phyloP scores from a whole-genome alignment of 2,888 invertebrate species.

The Sinohyriopsis cumingii region DNA sequence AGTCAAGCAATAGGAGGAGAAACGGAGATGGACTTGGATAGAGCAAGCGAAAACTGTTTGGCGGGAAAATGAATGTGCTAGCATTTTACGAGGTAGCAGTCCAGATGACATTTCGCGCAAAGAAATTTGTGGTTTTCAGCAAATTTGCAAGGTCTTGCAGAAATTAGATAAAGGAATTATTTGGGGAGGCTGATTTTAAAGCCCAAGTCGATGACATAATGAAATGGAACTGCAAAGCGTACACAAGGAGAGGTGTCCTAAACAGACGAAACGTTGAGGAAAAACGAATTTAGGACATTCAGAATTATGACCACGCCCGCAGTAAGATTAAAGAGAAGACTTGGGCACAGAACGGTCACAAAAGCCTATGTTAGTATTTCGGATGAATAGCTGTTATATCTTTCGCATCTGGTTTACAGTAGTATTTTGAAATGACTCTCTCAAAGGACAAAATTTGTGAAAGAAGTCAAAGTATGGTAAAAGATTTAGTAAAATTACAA shows the following conservation, averaged over 20 bases:
- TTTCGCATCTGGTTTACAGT: no score
- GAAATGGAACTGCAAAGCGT: no score
- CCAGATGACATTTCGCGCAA: slow-evolving; percentile 11
- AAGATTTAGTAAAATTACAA: no score
- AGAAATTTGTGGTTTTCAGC: slow-evolving; percentile 15
- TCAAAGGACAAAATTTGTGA: no score
- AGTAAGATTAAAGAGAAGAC: no score
- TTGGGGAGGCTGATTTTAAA: slow-evolving; percentile 8
- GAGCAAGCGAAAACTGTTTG: slow-evolving; percentile 15
- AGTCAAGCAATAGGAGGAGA: slow-evolving; percentile 9
- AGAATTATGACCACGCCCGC: no score
- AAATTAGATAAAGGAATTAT: slow-evolving; percentile 13
- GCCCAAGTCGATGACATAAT: slow-evolving; percentile 13
- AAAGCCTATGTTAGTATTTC: no score
- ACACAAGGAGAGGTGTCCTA: slow-evolving; percentile 3
- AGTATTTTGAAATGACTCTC: no score
- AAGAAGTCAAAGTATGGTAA: no score
- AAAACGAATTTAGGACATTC: neutral
- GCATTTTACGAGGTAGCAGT: slow-evolving; percentile 33
- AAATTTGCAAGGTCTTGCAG: slow-evolving; percentile 2
- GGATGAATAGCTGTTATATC: no score
- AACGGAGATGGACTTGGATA: slow-evolving; percentile 16
- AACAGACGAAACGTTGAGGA: slow-evolving; percentile 15
- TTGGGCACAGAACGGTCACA: no score
- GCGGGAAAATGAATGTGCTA: no score